Percentiles rank a stretch among this genome's conserved stretches.
Evolutionary conservation across 1,140 invertebrate species (phyloP).

Genomic region (Megalonaias nervosa): DNA sequence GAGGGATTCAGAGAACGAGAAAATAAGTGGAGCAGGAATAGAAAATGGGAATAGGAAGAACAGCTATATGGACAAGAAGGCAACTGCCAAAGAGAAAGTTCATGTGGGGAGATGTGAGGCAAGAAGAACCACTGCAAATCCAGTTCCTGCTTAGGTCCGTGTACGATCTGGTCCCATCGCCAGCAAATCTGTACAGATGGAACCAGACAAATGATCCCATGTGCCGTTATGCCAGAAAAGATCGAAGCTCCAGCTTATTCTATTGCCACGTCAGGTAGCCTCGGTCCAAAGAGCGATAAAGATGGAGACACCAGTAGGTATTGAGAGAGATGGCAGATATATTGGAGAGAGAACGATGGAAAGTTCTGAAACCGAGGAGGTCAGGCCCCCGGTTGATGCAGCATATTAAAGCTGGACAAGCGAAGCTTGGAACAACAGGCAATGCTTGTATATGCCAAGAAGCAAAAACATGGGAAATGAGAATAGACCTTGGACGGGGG

Average conservation of each 20-base stretch:
- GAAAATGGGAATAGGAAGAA: too few species aligned
- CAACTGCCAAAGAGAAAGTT: slow-evolving; percentile 11
- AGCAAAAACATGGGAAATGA: too few species aligned
- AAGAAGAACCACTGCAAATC: slow-evolving; percentile 20
- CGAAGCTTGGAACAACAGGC: neutral
- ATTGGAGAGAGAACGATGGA: slow-evolving; percentile 1
- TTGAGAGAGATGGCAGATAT: slow-evolving; percentile 7
- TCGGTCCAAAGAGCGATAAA: slow-evolving; percentile 1
- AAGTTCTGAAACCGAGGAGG: neutral
- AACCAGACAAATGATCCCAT: slow-evolving; percentile 4
- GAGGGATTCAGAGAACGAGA: neutral
- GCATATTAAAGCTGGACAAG: neutral
- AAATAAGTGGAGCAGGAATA: too few species aligned
- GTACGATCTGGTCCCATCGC: slow-evolving; percentile 13
- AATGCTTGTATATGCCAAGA: too few species aligned
- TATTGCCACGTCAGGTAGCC: slow-evolving; percentile 5
- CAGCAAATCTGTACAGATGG: slow-evolving; percentile 1
- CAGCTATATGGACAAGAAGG: slow-evolving; percentile 15
- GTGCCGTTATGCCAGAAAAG: slow-evolving; percentile 7
- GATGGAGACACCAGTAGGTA: slow-evolving; percentile 2
- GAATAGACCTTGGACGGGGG: too few species aligned
- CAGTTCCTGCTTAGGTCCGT: slow-evolving; percentile 8
- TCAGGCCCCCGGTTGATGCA: neutral
- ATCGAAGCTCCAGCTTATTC: neutral
- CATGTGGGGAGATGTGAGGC: slow-evolving; percentile 4